phyloP scores from a whole-genome alignment of 2,888 invertebrate species.

The Pseudococcus viburni region DNA sequence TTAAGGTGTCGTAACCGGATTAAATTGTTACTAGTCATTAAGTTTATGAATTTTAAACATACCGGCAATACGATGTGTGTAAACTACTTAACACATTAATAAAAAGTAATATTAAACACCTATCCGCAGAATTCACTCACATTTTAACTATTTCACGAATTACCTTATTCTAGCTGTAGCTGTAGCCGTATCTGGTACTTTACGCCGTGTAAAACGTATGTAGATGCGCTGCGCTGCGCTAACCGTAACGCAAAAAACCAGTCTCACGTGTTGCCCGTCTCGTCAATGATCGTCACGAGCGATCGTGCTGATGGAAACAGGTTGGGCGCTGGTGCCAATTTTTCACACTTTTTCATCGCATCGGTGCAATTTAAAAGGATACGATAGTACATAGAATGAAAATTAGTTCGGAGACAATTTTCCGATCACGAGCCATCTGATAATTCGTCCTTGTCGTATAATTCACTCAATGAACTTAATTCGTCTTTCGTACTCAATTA shows the following conservation, averaged over 20 bases:
- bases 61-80: constrained; percentile 61
- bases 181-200: background rate
- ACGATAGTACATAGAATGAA: too few species aligned
- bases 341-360: too few species aligned
- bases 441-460: too few species aligned
- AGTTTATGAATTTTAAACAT: constrained; percentile 61
- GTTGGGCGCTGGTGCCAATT: background rate
- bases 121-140: constrained; percentile 49
- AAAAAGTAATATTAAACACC: constrained; percentile 59
- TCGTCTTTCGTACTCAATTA: too few species aligned
- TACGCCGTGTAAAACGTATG: constrained; percentile 6
- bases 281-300: constrained; percentile 20
- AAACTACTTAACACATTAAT: constrained; percentile 63
- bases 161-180: background rate
- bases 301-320: background rate
- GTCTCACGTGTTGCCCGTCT: constrained; percentile 22
- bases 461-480: too few species aligned
- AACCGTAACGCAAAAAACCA: constrained; percentile 29
- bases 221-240: background rate
- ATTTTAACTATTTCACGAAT: constrained; percentile 54
- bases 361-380: too few species aligned
- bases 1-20: constrained; percentile 59
- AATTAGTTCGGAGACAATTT: too few species aligned
- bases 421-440: too few species aligned
- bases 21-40: constrained; percentile 64